Base-by-base conservation (phyloP, 2,797 vertebrate genomes). In the Phoeniculus purpureus region DNA sequence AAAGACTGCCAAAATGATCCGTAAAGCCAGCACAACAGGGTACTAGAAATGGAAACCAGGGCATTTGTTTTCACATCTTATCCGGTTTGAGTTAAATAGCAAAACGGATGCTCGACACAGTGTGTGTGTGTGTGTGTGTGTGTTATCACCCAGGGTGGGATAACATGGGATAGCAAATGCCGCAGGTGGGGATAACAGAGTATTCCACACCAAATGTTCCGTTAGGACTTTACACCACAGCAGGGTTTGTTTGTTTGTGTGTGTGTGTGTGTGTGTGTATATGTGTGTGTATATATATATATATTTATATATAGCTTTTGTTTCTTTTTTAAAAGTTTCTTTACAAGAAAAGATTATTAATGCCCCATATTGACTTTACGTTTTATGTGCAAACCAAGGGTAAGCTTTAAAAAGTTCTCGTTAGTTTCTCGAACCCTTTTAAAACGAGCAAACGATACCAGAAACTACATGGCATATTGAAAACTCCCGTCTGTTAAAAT, bases 351-450 rank as follows among this genome's bases (percentile, higher is more conserved):
- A 98, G 98, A 98, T 98, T 97, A 97, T 97, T 98, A 98, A 98
- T 98, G 98, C 98, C 98, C 98, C 98, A 98, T 97, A 98, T 98
- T 98, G 98, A 98, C 98, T 98, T 98, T 98, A 98, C 96, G 96
- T 97, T 97, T 98, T 98, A 98, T 98, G 98, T 99, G 98, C 98
- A 99, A 99, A 99, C 98, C 97, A 98, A 98, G 98, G 98, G 97
- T 98, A 98, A 98, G 98, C 98, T 98, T 98, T 97, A 98, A 98
- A 98, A 99, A 98, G 98, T 98, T 97, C 97, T 97, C 97, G 97
- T 97, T 97, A 97, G 97, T 98, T 98, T 97, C 97, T 97, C 70
- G 92, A 98, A 97, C 97, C 98, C 96, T 97, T 98, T 97, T 95
- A 98, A 98, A 98, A 98, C 97, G 96, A 97, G 97, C 97, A 72